phyloP scores from a whole-genome alignment of 2,113 vertebrate genomes.

The Pteronura brasiliensis region DNA sequence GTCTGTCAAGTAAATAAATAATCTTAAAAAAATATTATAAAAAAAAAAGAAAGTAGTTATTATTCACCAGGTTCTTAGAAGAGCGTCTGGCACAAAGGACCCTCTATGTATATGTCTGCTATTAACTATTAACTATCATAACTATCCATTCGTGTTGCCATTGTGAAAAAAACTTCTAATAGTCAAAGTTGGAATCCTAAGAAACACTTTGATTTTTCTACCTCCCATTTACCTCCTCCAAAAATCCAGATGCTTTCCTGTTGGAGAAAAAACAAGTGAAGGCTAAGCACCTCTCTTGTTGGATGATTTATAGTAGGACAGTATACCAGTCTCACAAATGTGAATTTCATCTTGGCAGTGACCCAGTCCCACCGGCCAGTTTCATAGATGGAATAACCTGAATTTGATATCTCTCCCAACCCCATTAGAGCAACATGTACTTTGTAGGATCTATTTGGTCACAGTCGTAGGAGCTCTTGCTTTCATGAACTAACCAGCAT shows the following conservation, averaged over 20 bases:
- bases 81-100: not conserved
- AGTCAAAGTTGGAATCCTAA: not conserved
- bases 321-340: not conserved
- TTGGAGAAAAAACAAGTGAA: not conserved
- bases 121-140: not conserved
- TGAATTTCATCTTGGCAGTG: not conserved
- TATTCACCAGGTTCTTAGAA: not conserved
- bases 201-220: not conserved
- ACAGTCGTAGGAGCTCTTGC: not conserved
- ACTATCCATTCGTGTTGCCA: not conserved
- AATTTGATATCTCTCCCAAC: not conserved
- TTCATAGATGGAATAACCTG: not conserved
- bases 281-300: not conserved
- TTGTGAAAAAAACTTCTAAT: not conserved
- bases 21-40: too few relatives aligned
- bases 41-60: not conserved
- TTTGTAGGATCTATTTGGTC: not conserved
- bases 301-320: not conserved
- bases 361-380: not conserved
- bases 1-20: too few relatives aligned
- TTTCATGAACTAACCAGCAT: not conserved
- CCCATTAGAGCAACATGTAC: not conserved
- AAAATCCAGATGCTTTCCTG: not conserved
- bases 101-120: not conserved
- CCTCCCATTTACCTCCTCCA: not conserved